phyloP scores from a whole-genome alignment of 2,797 vertebrate species.

The Spinus pinus region DNA sequence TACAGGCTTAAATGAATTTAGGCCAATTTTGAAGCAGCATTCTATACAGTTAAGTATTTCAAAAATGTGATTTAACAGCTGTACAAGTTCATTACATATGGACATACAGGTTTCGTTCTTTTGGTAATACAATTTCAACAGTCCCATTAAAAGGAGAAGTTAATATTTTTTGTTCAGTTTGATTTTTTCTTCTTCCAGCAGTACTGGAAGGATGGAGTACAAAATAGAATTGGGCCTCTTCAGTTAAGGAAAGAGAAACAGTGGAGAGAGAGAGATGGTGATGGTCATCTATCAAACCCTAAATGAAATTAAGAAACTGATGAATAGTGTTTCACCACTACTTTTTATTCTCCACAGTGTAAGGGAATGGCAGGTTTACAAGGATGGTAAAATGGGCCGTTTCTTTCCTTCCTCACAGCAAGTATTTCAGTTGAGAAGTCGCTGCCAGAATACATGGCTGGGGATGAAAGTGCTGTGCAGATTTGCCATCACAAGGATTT shows the following conservation, averaged over 20 bases:
- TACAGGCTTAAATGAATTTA: background rate
- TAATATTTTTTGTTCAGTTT: background rate
- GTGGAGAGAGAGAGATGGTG: background rate
- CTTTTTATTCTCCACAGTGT: background rate
- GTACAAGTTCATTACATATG: background rate
- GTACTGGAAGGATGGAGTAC: background rate
- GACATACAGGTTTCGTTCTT: background rate
- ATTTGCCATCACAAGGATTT: background rate
- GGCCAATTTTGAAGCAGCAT: background rate
- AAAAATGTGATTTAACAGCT: background rate
- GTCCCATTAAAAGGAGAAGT: background rate
- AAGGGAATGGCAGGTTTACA: background rate
- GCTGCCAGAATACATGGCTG: background rate
- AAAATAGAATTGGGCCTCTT: background rate
- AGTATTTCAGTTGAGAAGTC: background rate
- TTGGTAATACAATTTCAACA: background rate
- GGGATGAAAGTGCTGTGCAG: background rate
- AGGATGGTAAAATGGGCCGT: background rate
- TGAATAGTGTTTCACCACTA: background rate
- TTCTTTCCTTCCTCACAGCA: background rate
- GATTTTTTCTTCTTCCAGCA: background rate
- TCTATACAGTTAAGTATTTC: background rate
- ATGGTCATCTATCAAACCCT: background rate
- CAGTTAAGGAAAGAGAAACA: background rate
- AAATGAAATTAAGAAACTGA: background rate